phyloP scores from a whole-genome alignment of 1,140 invertebrate genomes.

The Brevipalpus yothersi region DNA sequence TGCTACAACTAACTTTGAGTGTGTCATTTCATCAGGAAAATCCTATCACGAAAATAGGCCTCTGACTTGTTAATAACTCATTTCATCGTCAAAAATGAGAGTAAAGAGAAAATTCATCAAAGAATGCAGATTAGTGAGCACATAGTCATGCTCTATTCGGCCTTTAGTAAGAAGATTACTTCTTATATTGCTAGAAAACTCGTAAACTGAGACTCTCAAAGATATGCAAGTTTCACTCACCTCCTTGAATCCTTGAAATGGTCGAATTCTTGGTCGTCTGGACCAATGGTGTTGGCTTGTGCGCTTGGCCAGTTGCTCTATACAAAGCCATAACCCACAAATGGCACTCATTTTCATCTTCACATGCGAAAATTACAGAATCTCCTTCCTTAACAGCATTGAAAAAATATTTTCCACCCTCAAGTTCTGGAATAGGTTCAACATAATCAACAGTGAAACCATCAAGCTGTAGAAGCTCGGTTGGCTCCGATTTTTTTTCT shows the following conservation, averaged over 20 bases:
- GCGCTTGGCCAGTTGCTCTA: slow-evolving; percentile 89
- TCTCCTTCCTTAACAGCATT: slow-evolving; percentile 96
- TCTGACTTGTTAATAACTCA: too few relatives aligned
- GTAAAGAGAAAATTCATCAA: neutral
- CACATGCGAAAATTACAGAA: slow-evolving; percentile 81
- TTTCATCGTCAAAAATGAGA: too few relatives aligned
- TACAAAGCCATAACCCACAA: slow-evolving; percentile 98
- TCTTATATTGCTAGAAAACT: neutral
- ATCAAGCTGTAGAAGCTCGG: slow-evolving; percentile 97
- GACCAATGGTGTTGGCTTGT: slow-evolving; percentile 78
- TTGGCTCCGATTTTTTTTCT: slow-evolving; percentile 95
- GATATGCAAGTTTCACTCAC: neutral
- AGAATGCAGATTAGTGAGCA: neutral
- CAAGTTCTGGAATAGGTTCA: slow-evolving; percentile 61
- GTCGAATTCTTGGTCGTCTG: slow-evolving; percentile 43
- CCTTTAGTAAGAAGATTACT: too few relatives aligned
- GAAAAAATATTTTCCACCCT: slow-evolving; percentile 80
- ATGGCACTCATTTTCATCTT: slow-evolving; percentile 93
- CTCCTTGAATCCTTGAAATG: slow-evolving; percentile 34
- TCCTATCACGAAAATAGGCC: too few relatives aligned
- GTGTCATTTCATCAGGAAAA: too few relatives aligned
- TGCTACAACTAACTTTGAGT: too few relatives aligned
- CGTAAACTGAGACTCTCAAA: slow-evolving; percentile 46
- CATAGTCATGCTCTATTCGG: too few relatives aligned
- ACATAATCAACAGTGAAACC: slow-evolving; percentile 98